Evolutionary conservation across 2,113 vertebrate species (phyloP).

Genomic region (Lycocorax pyrrhopterus): DNA sequence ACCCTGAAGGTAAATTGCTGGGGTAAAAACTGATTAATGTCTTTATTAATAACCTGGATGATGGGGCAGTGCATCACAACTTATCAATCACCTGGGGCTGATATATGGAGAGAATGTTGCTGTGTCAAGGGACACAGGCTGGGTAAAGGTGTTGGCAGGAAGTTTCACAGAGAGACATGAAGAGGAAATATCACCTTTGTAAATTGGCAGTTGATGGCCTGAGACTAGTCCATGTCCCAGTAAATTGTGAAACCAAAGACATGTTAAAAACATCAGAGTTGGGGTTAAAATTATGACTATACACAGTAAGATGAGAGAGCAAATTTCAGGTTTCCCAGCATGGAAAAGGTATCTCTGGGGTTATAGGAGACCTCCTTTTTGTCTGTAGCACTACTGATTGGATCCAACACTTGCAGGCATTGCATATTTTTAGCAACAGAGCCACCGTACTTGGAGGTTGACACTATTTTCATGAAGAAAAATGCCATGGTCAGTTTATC

Average conservation of each 20-base stretch:
- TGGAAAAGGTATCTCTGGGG: neutral
- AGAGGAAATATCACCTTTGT: neutral
- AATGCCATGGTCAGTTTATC: neutral
- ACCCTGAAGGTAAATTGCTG: neutral
- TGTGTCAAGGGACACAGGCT: neutral
- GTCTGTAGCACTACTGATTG: neutral
- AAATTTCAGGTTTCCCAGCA: neutral
- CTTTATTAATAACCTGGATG: neutral
- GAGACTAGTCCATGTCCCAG: neutral
- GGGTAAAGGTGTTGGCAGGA: neutral
- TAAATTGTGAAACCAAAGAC: neutral
- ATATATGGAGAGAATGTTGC: neutral
- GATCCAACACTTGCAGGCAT: neutral
- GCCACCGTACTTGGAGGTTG: neutral
- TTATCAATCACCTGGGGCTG: neutral
- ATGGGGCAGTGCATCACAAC: neutral
- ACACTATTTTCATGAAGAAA: neutral
- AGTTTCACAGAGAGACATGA: neutral
- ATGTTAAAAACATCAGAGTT: neutral
- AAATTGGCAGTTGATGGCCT: fast-evolving
- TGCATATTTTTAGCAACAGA: neutral
- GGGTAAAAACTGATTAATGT: neutral
- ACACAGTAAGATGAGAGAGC: neutral
- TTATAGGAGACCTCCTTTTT: neutral
- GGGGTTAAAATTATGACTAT: neutral